A percentile compares a stretch with the other conserved stretches of the same genome.
Evolutionary conservation across 1,140 invertebrate species (phyloP).

Genomic region (Brachystomella parvula): DNA sequence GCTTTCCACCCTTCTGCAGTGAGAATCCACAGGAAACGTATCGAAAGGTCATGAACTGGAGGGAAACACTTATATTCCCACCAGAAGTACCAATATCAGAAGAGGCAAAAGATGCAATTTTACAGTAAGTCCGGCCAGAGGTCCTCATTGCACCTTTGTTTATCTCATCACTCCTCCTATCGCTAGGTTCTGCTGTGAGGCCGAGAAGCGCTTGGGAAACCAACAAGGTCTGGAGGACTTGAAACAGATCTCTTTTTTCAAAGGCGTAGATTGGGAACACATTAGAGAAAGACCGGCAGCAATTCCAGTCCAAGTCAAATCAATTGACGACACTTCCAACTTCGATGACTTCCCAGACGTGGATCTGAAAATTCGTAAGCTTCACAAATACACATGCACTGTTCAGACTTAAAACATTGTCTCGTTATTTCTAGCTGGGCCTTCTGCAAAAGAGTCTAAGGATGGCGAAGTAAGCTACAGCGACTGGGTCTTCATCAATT

Average conservation of each 20-base stretch:
- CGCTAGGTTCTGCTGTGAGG: slow-evolving; percentile 81
- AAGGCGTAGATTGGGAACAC: slow-evolving; percentile 91
- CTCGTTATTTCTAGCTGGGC: slow-evolving; percentile 58
- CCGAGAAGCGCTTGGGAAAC: slow-evolving; percentile 82
- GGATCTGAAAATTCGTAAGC: slow-evolving; percentile 95
- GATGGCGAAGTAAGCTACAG: slow-evolving; percentile 76
- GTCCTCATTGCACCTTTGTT: background rate
- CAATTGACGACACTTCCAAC: slow-evolving; percentile 89
- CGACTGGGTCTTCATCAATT: slow-evolving; percentile 99
- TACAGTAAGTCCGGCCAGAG: slow-evolving; percentile 40
- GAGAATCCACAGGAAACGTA: slow-evolving; percentile 99
- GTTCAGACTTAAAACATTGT: background rate
- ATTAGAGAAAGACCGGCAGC: slow-evolving; percentile 93
- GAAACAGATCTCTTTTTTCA: slow-evolving; percentile 75
- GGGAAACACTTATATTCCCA: slow-evolving; percentile 94
- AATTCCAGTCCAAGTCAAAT: slow-evolving; percentile 60
- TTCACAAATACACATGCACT: background rate
- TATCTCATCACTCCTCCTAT: background rate
- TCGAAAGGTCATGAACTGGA: slow-evolving; percentile 99
- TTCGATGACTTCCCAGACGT: slow-evolving; percentile 99
- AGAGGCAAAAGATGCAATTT: slow-evolving; percentile 75
- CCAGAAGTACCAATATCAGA: slow-evolving; percentile 98
- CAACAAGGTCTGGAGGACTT: slow-evolving; percentile 82
- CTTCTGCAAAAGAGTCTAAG: slow-evolving; percentile 57
- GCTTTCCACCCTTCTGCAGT: slow-evolving; percentile 98